Conservation (phyloP, 2,113 vertebrate species). For the Corythoichthys haematopterus region DNA sequence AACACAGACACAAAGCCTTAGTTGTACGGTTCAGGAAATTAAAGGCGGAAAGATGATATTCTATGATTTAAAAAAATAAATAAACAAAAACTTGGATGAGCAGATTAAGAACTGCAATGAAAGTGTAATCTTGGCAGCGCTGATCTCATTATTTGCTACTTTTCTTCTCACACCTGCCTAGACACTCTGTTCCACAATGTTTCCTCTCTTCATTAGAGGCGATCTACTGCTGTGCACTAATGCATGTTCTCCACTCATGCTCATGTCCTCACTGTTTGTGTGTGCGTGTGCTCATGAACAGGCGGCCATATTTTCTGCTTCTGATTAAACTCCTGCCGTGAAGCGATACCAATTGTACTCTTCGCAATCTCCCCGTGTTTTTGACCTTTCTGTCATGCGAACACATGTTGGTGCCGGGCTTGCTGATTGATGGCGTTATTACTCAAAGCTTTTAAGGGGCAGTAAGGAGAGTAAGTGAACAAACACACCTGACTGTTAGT, state of each 20-base stretch:
- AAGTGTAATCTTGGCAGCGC: constrained; percentile 51
- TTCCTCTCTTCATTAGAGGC: constrained; percentile 57
- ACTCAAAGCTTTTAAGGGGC: constrained; percentile 69
- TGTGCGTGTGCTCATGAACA: background rate
- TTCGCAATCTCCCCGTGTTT: constrained; percentile 39
- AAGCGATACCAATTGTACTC: constrained; percentile 42
- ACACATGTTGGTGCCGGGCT: constrained; percentile 22
- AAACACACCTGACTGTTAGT: constrained; percentile 65
- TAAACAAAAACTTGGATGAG: constrained; percentile 12
- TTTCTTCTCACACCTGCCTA: constrained; percentile 58
- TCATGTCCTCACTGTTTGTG: constrained; percentile 36
- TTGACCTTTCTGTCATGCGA: constrained; percentile 58
- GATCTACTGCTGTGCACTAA: constrained; percentile 60
- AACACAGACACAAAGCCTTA: background rate
- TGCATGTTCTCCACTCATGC: constrained; percentile 53
- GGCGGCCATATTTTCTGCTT: constrained; percentile 28
- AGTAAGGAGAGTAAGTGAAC: constrained; percentile 67
- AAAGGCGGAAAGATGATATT: constrained; percentile 9
- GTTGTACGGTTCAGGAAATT: constrained; percentile 2
- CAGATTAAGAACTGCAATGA: constrained; percentile 50
- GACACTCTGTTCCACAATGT: constrained; percentile 48
- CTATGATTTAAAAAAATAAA: constrained; percentile 9
- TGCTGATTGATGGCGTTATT: constrained; percentile 74
- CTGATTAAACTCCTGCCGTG: constrained; percentile 51
- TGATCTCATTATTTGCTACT: constrained; percentile 58